Evolutionary conservation across 2,797 vertebrate species (phyloP), one percentile per base, ranked within the genome.

Genomic region (Hypotaenidia philippensis): DNA sequence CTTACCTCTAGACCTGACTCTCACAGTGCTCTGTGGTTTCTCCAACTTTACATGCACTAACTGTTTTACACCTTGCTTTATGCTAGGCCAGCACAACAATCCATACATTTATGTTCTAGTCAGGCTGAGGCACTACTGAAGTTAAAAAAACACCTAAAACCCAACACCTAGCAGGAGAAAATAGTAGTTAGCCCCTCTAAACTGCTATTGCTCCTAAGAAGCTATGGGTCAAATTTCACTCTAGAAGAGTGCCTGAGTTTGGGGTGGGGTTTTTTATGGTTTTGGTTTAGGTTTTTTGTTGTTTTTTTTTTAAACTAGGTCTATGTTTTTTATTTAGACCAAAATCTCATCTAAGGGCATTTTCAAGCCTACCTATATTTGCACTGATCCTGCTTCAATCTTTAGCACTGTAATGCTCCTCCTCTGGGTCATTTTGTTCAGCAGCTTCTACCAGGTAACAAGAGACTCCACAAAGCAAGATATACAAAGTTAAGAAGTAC

Each of bases 71-170:
- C 13, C 53, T 68, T 63, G 44, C 22, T 56, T 3, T 63, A 0
- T 3, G 5, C 45, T 60, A 32, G 5, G 18, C n/a, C 61, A 78
- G 45, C 45, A 75, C 6, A 36, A 80, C 20, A 13, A 57, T 4
- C 41, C 9, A n/a, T 25, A 27, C 6, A 15, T 5, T 65, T 47
- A 29, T 0, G 7, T 13, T 12, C 6, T 9, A 80, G 8, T 23
- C 41, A 44, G 41, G 36, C 40, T 49, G 27, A 7, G 11, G 9
- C 25, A 63, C 23, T 70, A 53, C 36, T 20, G 11, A 80, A 77
- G 4, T 2, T 3, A 1, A 74, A 60, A 61, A 52, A 53, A 22
- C 45, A 47, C 20, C 45, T 47, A 47, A 47, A 27, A 50, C 47
- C 47, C 22, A 2, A 23, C 0, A 2, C 13, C 12, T 29, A 74